Evolutionary conservation across 1,140 invertebrate genomes (phyloP), one percentile per base, ranked within the genome.

Genomic region (Drosophila simulans): DNA sequence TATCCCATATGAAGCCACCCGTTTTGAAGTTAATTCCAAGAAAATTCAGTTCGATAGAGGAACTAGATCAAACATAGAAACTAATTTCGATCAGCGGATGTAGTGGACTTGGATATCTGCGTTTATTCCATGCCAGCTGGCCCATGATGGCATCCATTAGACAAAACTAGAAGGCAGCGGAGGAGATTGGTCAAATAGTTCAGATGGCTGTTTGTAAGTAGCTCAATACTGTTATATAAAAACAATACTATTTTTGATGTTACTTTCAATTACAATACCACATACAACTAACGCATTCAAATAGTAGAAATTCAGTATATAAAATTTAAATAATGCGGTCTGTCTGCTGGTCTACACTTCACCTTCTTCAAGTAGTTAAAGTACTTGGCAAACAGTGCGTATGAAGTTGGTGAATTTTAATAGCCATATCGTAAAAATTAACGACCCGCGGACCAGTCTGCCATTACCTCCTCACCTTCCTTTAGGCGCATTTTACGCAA

Each of bases 381-480:
- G 64, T 25, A 34, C 42, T 70, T 69, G 51, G 40, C 71, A 55
- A 70, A 70, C 77, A 64, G 69, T 80, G 82, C 77, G 59, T 77
- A 81, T 62, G 46, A 60, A 56, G 40, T 65, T 51, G 66, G 40
- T 25, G 58, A 62, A 49, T 69, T 56, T 64, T 42, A 66, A 66
- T 49, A 54, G 71, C 12, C 34, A 12, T 17, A 49, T 57, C 59
- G 72, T 64, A 22, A 66, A 51, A 53, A 57, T 75, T 75, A 65
- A 74, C 70, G 70, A 75, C 49, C 59, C 62, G 39, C 51, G 35
- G 45, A 59, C 60, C 55, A 55, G 64, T 35, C 22, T 27, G 31
- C 1, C 8, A 31, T 7, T 27, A 12, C 12, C 13, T 17, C 12
- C 25, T 22, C 37, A 12, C 37, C 64, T 37, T 42, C 31, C 15